phyloP scores from a whole-genome alignment of 64 coral and sea anemone genomes.

The Stichodactyla mertensii region DNA sequence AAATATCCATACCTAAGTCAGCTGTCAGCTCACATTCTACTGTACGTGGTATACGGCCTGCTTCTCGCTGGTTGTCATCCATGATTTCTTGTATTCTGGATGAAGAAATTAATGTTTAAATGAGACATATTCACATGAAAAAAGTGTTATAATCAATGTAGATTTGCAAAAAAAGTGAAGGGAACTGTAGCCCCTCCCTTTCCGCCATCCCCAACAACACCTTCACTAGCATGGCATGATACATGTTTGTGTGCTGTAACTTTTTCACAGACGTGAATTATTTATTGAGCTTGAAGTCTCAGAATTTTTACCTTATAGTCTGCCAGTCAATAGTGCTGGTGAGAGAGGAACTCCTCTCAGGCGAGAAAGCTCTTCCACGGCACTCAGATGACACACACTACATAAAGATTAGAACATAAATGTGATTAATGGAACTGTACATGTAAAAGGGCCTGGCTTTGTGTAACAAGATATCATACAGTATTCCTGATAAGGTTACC shows the following conservation, averaged over 20 bases:
- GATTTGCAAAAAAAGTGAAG: not conserved
- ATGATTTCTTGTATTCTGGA: slow-evolving; percentile 95
- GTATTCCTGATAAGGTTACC: no score
- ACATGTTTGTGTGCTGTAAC: no score
- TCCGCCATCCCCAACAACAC: no score
- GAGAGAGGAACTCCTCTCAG: slow-evolving; percentile 81
- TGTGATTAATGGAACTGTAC: no score
- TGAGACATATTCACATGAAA: not conserved
- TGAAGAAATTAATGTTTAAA: not conserved
- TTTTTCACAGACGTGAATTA: no score
- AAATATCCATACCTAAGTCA: slow-evolving; percentile 67
- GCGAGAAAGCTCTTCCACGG: slow-evolving; percentile 63
- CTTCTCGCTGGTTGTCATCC: slow-evolving; percentile 89
- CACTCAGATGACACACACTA: slow-evolving; percentile 78
- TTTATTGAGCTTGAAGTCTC: no score
- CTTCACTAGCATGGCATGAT: no score
- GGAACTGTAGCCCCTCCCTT: no score
- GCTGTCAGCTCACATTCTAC: slow-evolving; percentile 97
- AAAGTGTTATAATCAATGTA: not conserved
- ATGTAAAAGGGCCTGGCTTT: no score
- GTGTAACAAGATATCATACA: no score
- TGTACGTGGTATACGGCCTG: slow-evolving; percentile 88
- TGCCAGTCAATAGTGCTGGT: slow-evolving; percentile 97
- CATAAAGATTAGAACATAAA: not conserved
- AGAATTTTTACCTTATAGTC: slow-evolving; percentile 54